Base-by-base conservation (phyloP, 2,797 vertebrate species). In the Pseudopleuronectes americanus region DNA sequence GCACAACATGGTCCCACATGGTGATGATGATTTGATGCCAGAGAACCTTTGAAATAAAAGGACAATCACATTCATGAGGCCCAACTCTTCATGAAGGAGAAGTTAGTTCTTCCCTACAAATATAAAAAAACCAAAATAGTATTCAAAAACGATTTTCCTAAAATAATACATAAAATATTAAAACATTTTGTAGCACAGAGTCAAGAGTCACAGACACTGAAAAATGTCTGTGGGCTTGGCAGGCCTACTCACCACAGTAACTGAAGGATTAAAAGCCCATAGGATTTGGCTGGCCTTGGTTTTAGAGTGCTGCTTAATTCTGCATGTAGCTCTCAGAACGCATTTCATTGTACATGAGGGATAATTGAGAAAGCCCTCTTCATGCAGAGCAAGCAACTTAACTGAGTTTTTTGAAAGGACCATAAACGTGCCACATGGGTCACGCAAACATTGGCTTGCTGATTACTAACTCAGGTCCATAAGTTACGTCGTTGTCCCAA, bases 241-340 rank as follows among this genome's bases (percentile, higher is more conserved):
- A 80, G 81, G 81, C 84, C 81, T 79, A 70, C 83, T 90, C 91
- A 85, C 84, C 78, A 73, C 81, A 64, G 75, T 84, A 78, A 88
- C 81, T 83, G 77, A 23, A 58, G 89, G 90, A 94, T 93, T 94
- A 90, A 80, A 80, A 89, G 91, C 87, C 87, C 81, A 77, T 0
- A 82, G 79, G 84, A 92, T 89, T 92, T 93, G 81, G 86, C 77
- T 79, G 56, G 73, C 64, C 73, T 63, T 66, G 64, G 70, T 70
- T 84, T 86, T 85, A 81, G 84, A 90, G 80, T 83, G 71, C 77
- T 7, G 77, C 72, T 86, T 85, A 86, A 84, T 84, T 90, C 80
- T 81, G 84, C 82, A 79, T 89, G 88, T 86, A 88, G 86, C 54
- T 75, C 86, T 92, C 77, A 86, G 79, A 91, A 71, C 84, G 81